Evolutionary conservation across 2,797 vertebrate species (phyloP).

Genomic region (Intellagama lesueurii): DNA sequence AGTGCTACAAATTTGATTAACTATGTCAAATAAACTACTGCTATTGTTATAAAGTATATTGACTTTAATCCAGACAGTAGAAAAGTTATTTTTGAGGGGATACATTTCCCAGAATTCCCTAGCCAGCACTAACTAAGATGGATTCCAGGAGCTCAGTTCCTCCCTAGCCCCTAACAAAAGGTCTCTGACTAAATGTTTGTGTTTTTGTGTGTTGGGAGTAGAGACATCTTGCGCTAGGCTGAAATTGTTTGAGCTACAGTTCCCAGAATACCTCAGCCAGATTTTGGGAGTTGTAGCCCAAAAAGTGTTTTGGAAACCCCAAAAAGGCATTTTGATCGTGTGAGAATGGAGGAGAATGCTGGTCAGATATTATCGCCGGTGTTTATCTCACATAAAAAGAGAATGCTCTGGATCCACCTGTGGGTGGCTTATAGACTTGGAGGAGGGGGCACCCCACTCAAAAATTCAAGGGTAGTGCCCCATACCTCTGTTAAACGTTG

Average conservation of each 20-base stretch:
- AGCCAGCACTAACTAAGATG: too few species aligned
- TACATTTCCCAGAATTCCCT: too few species aligned
- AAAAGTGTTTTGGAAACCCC: not conserved
- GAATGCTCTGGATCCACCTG: not conserved
- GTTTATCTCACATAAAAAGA: too few species aligned
- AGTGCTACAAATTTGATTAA: constrained; percentile 73
- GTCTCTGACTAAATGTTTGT: not conserved
- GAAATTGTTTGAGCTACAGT: too few species aligned
- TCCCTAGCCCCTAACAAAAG: too few species aligned
- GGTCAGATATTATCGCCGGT: too few species aligned
- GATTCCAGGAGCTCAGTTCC: too few species aligned
- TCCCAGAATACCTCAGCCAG: too few species aligned
- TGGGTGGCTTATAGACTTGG: not conserved
- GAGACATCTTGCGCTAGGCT: not conserved
- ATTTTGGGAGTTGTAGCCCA: not conserved
- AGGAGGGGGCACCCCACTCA: too few species aligned
- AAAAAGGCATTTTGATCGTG: constrained; percentile 26
- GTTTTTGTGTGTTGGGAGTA: not conserved
- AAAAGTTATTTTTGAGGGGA: too few species aligned
- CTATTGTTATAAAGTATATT: constrained; percentile 65
- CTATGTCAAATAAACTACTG: constrained; percentile 66
- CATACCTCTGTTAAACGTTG: too few species aligned
- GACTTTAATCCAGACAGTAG: constrained; percentile 23
- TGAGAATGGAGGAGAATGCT: not conserved
- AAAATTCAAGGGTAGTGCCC: too few species aligned